Evolutionary conservation across 64 coral and sea anemone genomes (phyloP).

Genomic region (Cladopsammia gracilis): DNA sequence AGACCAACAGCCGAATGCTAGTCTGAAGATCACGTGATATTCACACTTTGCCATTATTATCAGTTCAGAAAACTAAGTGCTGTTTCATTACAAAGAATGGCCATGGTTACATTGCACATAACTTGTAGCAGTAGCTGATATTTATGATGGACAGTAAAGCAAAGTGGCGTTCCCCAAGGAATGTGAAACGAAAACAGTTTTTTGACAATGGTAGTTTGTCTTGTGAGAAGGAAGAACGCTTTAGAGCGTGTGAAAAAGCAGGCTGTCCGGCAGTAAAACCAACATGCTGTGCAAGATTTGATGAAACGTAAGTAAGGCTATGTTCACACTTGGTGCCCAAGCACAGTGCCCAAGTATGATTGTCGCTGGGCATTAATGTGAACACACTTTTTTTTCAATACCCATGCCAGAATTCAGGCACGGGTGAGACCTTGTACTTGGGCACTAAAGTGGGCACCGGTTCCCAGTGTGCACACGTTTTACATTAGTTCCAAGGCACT

Average conservation of each 20-base stretch:
- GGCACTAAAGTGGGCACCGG: too few species aligned
- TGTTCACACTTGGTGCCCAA: not conserved
- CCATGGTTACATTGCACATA: not conserved
- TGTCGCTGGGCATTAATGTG: not conserved
- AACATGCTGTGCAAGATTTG: constrained; percentile 81
- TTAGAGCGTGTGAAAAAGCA: constrained; percentile 89
- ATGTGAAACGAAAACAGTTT: constrained; percentile 28
- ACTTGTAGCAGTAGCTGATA: not conserved
- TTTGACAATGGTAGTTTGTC: constrained; percentile 14
- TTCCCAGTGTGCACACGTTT: too few species aligned
- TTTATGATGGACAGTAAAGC: not conserved
- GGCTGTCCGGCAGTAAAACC: constrained; percentile 88
- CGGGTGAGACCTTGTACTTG: too few species aligned
- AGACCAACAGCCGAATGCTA: too few species aligned
- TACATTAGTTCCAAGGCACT: too few species aligned
- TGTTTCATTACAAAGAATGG: not conserved
- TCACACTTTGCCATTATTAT: too few species aligned
- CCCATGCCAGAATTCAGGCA: too few species aligned
- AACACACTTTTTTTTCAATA: too few species aligned
- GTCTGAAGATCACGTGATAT: too few species aligned
- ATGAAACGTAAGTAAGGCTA: constrained; percentile 87
- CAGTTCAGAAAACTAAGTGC: too few species aligned
- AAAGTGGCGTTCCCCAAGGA: constrained; percentile 23
- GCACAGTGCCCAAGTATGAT: not conserved
- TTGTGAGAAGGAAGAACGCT: constrained; percentile 23